Percentiles rank a stretch among this genome's conserved stretches.
These are phyloP conservation scores for Sinonovacula constricta DNA, from an alignment of 1,140 invertebrate species.

Conservation along the genomic window DNA sequence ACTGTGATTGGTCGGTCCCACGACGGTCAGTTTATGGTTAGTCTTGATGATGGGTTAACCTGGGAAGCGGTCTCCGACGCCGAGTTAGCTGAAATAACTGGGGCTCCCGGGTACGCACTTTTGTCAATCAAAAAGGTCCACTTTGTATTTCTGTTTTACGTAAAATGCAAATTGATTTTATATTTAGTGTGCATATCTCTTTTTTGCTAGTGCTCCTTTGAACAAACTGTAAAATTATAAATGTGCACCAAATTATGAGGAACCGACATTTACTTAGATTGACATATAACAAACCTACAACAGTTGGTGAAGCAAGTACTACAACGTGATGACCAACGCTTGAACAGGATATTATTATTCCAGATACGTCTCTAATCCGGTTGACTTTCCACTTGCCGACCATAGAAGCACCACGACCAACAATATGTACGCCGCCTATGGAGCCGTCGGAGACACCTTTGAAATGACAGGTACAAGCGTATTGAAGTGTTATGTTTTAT, in stretches of 20 bases:
- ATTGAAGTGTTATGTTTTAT: not conserved
- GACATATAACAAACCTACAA: not conserved
- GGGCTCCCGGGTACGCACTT: not conserved
- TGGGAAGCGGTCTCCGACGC: slow-evolving; percentile 7
- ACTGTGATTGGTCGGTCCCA: slow-evolving; percentile 18
- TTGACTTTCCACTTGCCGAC: slow-evolving; percentile 17
- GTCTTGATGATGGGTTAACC: slow-evolving; percentile 27
- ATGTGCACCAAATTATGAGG: not conserved
- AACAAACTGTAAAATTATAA: not conserved
- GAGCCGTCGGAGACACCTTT: slow-evolving; percentile 21
- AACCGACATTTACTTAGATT: not conserved
- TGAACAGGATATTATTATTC: not conserved
- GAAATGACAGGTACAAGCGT: slow-evolving; percentile 22
- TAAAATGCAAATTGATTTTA: not conserved
- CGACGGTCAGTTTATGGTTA: slow-evolving; percentile 3
- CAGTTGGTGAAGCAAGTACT: not conserved
- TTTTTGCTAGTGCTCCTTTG: not conserved
- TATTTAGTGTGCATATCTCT: not conserved
- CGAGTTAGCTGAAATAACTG: not conserved
- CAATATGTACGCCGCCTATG: slow-evolving; percentile 21
- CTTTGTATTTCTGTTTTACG: not conserved
- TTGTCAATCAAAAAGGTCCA: not conserved
- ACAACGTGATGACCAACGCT: too few species aligned
- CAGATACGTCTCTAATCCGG: not conserved
- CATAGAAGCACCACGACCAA: not conserved